Base-by-base conservation (phyloP, 1,140 invertebrate species). In the Drosophila saltans region DNA sequence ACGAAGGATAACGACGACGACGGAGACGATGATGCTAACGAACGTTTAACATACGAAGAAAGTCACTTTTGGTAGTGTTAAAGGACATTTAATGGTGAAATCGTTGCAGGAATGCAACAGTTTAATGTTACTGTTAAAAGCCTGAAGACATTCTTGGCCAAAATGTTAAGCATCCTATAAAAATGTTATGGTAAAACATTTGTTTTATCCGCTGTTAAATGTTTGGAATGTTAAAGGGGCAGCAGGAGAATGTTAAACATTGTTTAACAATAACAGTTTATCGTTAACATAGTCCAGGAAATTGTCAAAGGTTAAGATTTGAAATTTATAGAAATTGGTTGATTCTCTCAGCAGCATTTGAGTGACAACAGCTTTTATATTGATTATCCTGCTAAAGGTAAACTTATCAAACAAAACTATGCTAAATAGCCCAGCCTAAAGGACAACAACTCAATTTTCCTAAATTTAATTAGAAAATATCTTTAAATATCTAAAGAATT, bases 31-130 rank as follows among this genome's bases (percentile, higher is more conserved):
- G 64, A 21, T 16, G 36, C 16, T 55, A 48, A 16, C 45, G 45
- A 41, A 36, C 21, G 55, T 0, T 52, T 10, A 1, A 11, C 41
- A 11, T 36, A n/a, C 26, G 45, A 55, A 68, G 11, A 11, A 30
- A 5, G 24, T 16, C 41, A 72, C 28, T 40, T 45, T 33, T 11
- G 2, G 36, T 8, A 43, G 43, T 9, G 3, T n/a, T 16, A 36
- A 21, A 1, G 6, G 33, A 45, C 26, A 9, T 30, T 26, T 45
- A 21, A 39, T 72, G 60, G 71, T 16, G 58, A 60, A 26, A 10
- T 40, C 10, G 62, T 36, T 10, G 16, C 24, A 9, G 4, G 55
- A 58, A 70, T 80, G 78, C 78, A 80, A 80, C 78, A 80, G 77
- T 80, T 52, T 52, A 52, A 52, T 52, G 45, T 80, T 58, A 43